Evolutionary conservation across 2,113 vertebrate genomes (phyloP), one percentile per base, ranked within the genome.

Genomic region (Oryzias javanicus): DNA sequence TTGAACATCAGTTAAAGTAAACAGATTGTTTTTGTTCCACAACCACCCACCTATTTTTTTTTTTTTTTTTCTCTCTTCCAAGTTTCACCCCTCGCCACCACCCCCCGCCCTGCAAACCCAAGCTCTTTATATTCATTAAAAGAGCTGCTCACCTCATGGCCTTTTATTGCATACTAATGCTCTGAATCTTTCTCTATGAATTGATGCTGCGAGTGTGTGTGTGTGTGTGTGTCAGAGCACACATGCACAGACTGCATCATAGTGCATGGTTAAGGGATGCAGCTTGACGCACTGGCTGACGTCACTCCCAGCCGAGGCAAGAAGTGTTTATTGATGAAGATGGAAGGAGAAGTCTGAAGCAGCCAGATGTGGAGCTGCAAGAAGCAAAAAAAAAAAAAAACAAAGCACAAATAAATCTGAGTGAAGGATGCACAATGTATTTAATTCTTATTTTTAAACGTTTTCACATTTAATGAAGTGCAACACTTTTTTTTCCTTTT

Each of bases 221-320:
- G 41, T 27, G 58, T 55, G 17, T 50, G 64, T 55, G 69, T 49
- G 40, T 50, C 4, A 16, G 59, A 53, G 66, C 40, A 48, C 64
- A 55, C 24, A n/a, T 51, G 55, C 49, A 20, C 41, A 4, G 44
- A 74, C 73, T 50, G 14, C 44, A 49, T 35, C 47, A 4, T 52
- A 68, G 79, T 76, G 64, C 73, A 46, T 55, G 71, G 55, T 49
- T 48, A 27, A 57, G 47, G 20, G 67, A 62, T 67, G 70, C 70
- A 53, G 78, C 4, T 47, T 88, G 86, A 90, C 85, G 76, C 86
- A 89, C 70, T 27, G 51, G 55, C 62, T 82, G 83, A 84, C 80
- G 83, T 87, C 81, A 79, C 55, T 55, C 47, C 59, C 66, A 61
- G 59, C 52, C 48, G 64, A 75, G 66, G 61, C 64, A 65, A 79